phyloP scores from a whole-genome alignment of 2,888 invertebrate genomes.

The Noctua pronuba region DNA sequence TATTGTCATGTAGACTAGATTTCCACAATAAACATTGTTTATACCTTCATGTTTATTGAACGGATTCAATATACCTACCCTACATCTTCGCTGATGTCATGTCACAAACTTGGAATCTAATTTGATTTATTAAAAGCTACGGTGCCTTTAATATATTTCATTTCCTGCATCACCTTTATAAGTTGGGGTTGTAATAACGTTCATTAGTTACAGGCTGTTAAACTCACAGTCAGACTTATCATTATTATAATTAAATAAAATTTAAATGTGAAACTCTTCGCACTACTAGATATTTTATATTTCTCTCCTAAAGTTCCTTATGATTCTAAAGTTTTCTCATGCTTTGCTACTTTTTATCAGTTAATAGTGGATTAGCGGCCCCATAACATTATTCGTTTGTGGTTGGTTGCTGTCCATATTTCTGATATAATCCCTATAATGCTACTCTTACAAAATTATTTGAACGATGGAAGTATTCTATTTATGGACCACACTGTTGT shows the following conservation, averaged over 20 bases:
- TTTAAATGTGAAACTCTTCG: neutral
- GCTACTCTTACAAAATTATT: neutral
- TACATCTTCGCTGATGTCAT: neutral
- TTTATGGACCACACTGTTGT: neutral
- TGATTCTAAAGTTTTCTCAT: neutral
- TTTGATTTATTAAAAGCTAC: neutral
- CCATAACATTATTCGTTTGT: neutral
- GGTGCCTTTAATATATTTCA: neutral
- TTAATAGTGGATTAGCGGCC: neutral
- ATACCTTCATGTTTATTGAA: conserved; percentile 21
- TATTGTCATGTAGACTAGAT: conserved; percentile 42
- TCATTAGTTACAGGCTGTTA: conserved; percentile 46
- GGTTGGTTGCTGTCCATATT: neutral
- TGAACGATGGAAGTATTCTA: neutral
- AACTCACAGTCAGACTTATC: conserved; percentile 4
- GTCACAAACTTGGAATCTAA: neutral
- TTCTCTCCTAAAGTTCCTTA: neutral
- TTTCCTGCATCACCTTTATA: neutral
- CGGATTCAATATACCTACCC: neutral
- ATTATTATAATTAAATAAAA: conserved; percentile 3
- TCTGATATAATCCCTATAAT: conserved; percentile 7
- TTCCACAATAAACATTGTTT: conserved; percentile 41
- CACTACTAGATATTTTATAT: conserved; percentile 4
- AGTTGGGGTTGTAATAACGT: conserved; percentile 19
- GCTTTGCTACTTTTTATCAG: neutral